Evolutionary conservation across 2,888 invertebrate species (phyloP).

Genomic region (Heliconius ethilla): DNA sequence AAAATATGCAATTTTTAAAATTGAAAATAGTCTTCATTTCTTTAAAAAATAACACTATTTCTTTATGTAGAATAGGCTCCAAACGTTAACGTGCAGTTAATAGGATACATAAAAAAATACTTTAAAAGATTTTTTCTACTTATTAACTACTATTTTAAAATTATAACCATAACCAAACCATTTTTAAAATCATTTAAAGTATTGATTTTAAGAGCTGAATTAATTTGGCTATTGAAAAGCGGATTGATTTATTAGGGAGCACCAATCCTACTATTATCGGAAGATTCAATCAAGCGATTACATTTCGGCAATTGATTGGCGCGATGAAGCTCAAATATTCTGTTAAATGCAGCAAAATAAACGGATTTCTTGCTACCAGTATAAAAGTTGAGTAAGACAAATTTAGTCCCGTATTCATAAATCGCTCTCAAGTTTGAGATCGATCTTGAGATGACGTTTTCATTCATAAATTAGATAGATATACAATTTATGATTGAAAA

Average conservation of each 20-base stretch:
- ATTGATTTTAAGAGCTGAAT: neutral
- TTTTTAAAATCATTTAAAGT: neutral
- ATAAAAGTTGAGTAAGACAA: neutral
- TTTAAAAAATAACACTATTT: neutral
- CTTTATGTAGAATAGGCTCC: neutral
- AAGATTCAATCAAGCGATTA: constrained; percentile 12
- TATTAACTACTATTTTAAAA: neutral
- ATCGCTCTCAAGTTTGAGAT: too few species aligned
- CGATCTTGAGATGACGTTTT: too few species aligned
- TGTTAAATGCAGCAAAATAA: constrained; percentile 12
- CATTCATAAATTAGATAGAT: too few species aligned
- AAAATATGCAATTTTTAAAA: neutral
- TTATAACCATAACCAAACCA: too few species aligned
- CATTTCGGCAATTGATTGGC: constrained; percentile 3
- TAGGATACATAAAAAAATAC: too few species aligned
- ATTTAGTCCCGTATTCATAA: too few species aligned
- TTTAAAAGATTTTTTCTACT: neutral
- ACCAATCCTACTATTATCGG: constrained; percentile 19
- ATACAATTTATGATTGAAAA: too few species aligned
- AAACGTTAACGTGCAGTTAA: too few species aligned
- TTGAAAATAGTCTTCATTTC: neutral
- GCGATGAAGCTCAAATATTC: neutral
- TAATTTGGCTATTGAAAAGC: constrained; percentile 8
- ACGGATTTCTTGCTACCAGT: neutral
- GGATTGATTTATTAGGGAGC: constrained; percentile 4